Percentiles rank a stretch among this genome's conserved stretches.
phyloP scores from a whole-genome alignment of 2,113 vertebrate species.

The Panthera tigris region DNA sequence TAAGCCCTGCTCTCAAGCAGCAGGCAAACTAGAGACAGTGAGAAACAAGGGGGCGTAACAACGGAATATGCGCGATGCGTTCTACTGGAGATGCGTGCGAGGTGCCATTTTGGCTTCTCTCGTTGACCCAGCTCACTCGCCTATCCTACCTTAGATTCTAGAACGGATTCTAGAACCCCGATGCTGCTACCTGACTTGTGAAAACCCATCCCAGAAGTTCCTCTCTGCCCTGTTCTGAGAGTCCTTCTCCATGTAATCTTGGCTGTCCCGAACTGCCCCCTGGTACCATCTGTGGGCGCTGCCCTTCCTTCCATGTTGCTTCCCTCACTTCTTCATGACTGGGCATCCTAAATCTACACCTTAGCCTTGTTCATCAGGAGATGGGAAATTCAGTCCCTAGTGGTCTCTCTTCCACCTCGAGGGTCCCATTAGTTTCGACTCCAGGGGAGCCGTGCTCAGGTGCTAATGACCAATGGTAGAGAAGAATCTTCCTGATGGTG shows the following conservation, averaged over 20 bases:
- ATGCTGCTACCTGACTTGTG: background rate
- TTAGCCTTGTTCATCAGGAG: background rate
- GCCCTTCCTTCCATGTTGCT: background rate
- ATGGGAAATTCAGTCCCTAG: background rate
- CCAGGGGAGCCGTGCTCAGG: background rate
- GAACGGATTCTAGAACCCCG: background rate
- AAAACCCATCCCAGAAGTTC: background rate
- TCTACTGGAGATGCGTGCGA: background rate
- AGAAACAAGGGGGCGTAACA: background rate
- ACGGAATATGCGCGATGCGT: background rate
- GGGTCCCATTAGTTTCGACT: background rate
- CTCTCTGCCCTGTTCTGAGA: background rate
- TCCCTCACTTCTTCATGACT: background rate
- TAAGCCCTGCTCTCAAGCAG: background rate
- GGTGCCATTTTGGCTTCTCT: background rate
- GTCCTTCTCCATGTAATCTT: background rate
- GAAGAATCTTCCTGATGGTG: background rate
- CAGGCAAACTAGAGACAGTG: background rate
- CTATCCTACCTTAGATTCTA: background rate
- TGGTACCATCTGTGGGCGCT: background rate
- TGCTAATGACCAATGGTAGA: background rate
- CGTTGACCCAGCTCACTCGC: background rate
- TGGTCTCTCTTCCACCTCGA: background rate
- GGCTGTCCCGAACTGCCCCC: background rate
- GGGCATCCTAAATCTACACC: background rate